Evolutionary conservation across 2,113 vertebrate species (phyloP).

Genomic region (Archilochus colubris): DNA sequence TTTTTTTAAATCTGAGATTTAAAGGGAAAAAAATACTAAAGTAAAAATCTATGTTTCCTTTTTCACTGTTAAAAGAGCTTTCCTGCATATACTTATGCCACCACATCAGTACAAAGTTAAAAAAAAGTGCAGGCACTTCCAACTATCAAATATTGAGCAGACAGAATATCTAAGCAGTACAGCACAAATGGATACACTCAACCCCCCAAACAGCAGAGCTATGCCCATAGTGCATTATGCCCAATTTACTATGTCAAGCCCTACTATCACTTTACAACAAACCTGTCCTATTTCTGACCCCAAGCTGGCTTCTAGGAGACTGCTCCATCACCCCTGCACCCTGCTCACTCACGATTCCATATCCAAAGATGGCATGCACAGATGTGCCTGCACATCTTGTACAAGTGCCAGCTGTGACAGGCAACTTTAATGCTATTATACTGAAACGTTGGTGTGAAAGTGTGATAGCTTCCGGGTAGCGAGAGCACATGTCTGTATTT

Average conservation of each 20-base stretch:
- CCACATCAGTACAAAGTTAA: background rate
- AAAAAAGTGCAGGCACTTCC: background rate
- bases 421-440: background rate
- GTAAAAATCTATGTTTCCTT: background rate
- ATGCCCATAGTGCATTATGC: background rate
- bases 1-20: background rate
- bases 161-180: background rate
- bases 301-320: background rate
- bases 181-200: background rate
- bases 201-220: background rate
- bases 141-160: background rate
- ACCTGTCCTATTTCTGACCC: background rate
- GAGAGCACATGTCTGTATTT: background rate
- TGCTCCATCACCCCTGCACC: accelerated
- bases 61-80: background rate
- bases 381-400: background rate
- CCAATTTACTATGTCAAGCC: background rate
- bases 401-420: background rate
- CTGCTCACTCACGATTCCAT: accelerated
- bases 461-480: accelerated
- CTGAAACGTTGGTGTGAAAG: background rate
- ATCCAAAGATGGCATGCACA: background rate
- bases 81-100: background rate
- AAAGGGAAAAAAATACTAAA: background rate
- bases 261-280: background rate